Conservation (phyloP, 2,113 vertebrate genomes). For the Cyphomyrus plagiostoma region DNA sequence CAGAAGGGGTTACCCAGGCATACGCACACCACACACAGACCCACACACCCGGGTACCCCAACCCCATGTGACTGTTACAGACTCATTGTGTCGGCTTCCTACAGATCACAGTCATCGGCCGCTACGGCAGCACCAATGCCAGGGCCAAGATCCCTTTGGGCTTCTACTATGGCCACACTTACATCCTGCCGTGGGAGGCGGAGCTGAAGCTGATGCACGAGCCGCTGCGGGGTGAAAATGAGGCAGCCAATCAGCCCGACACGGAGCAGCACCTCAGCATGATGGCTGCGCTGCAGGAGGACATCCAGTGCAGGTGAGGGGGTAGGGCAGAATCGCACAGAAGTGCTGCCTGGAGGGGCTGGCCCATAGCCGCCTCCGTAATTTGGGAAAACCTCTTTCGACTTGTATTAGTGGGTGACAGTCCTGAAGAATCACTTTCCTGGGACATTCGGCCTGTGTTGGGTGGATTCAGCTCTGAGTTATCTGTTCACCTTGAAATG, state of each 20-base stretch:
- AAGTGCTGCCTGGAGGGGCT: background rate
- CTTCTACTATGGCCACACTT: conserved; percentile 97
- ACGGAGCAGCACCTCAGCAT: conserved; percentile 92
- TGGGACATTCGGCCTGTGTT: background rate
- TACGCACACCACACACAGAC: background rate
- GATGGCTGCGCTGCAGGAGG: conserved; percentile 96
- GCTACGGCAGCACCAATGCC: conserved; percentile 96
- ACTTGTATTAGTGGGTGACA: background rate
- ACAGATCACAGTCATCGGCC: conserved; percentile 96
- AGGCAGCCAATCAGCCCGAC: conserved; percentile 82
- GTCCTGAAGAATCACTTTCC: background rate
- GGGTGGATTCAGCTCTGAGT: no score
- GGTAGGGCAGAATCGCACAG: background rate
- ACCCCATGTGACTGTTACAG: background rate
- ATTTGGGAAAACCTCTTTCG: background rate
- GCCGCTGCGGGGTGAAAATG: conserved; percentile 83
- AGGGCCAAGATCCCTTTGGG: conserved; percentile 95
- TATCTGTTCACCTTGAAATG: no score
- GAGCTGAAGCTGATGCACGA: conserved; percentile 94
- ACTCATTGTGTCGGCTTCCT: background rate
- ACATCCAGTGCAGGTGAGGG: conserved; percentile 94
- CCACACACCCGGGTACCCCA: background rate
- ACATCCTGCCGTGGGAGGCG: conserved; percentile 94
- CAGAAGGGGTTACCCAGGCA: background rate
- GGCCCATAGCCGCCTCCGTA: background rate